These are phyloP conservation scores for Trichoplusia ni DNA, from an alignment of 1,140 invertebrate species.

Conservation along the genomic window DNA sequence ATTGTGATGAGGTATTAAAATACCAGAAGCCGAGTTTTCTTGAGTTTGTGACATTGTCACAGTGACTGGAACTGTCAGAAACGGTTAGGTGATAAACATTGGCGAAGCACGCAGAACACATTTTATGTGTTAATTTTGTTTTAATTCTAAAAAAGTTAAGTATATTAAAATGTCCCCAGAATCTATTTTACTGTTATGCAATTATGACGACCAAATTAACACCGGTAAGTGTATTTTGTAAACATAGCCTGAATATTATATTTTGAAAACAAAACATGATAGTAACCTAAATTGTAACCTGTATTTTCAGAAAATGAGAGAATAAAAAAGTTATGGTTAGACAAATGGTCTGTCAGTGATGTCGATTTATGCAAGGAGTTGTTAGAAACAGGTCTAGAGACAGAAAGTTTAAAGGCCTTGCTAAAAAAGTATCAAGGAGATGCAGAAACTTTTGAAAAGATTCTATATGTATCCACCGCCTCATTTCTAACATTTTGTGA, in stretches of 20 bases:
- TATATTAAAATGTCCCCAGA: conserved; percentile 28
- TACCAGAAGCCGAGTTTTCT: too few species aligned
- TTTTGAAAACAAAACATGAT: neutral
- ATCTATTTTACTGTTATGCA: conserved; percentile 58
- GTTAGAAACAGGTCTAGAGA: conserved; percentile 43
- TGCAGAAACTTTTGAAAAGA: conserved; percentile 30
- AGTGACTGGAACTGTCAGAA: too few species aligned
- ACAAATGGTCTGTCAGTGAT: conserved; percentile 58
- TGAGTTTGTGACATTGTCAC: too few species aligned
- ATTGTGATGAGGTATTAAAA: too few species aligned
- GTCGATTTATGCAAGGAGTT: conserved; percentile 53
- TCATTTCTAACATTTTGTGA: conserved; percentile 88
- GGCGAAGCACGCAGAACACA: too few species aligned
- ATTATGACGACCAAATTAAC: conserved; percentile 62
- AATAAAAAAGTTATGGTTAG: conserved; percentile 61
- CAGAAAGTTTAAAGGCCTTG: conserved; percentile 40
- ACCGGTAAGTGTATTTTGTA: conserved; percentile 45
- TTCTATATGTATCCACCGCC: conserved; percentile 51
- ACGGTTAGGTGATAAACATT: too few species aligned
- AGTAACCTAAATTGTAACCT: neutral
- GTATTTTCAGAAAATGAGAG: conserved; percentile 42
- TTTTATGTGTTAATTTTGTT: too few species aligned
- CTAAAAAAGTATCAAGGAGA: conserved; percentile 52
- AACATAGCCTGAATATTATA: neutral
- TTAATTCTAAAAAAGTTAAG: too few species aligned